These are phyloP conservation scores for Teleogryllus oceanicus DNA, from an alignment of 2,888 invertebrate genomes.

Conservation along the genomic window DNA sequence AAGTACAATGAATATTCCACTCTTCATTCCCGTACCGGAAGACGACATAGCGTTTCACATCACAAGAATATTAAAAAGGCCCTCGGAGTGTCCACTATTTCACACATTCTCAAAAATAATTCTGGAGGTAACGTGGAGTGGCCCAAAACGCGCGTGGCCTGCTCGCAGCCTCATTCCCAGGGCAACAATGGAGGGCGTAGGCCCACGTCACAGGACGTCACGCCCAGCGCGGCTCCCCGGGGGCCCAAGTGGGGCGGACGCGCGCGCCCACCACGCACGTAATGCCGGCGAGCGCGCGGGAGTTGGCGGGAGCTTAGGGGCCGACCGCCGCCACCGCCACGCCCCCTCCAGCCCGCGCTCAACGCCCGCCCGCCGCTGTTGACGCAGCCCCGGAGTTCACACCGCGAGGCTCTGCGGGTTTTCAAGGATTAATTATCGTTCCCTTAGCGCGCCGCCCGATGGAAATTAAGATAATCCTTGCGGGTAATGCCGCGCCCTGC, in stretches of 20 bases:
- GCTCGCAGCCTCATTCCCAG: no score
- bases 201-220: no score
- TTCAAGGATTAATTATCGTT: constrained; percentile 18
- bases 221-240: no score
- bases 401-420: constrained; percentile 3
- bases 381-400: constrained; percentile 12
- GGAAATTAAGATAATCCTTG: constrained; percentile 18
- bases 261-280: neutral
- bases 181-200: no score
- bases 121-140: no score
- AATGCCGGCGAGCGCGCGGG: neutral
- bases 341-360: neutral
- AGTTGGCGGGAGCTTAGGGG: neutral
- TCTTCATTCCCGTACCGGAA: no score
- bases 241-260: neutral
- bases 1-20: no score
- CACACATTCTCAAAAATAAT: no score
- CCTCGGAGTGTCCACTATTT: no score
- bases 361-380: neutral
- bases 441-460: neutral
- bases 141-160: no score
- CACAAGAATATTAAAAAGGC: no score
- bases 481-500: constrained; percentile 1
- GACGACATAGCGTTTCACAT: no score
- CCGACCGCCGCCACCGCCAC: neutral